Evolutionary conservation across 2,888 invertebrate genomes (phyloP).

Genomic region (Luperina testacea): DNA sequence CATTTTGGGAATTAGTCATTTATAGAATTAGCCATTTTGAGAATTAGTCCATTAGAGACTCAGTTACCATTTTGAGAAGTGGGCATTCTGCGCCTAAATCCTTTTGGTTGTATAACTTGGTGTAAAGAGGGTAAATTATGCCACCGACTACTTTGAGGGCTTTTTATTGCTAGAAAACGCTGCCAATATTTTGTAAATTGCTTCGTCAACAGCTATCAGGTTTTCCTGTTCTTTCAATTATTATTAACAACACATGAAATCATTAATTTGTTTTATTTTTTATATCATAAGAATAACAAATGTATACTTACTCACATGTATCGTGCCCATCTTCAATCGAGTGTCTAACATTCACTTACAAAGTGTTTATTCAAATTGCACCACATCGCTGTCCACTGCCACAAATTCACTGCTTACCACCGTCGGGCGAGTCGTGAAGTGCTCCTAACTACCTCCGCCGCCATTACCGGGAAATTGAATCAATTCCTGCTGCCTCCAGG

Average conservation of each 20-base stretch:
- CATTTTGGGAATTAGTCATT: no score
- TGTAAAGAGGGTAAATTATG: neutral
- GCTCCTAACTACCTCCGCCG: slow-evolving; percentile 55
- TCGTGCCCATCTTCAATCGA: neutral
- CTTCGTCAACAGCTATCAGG: no score
- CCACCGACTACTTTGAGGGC: neutral
- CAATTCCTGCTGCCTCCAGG: slow-evolving; percentile 59
- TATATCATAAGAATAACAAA: neutral
- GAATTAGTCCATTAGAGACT: no score
- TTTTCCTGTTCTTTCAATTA: no score
- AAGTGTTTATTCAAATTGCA: slow-evolving; percentile 53
- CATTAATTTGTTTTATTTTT: neutral
- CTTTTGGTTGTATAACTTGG: no score
- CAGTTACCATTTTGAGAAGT: no score
- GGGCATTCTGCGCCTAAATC: no score
- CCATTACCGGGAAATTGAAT: slow-evolving; percentile 63
- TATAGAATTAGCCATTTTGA: no score
- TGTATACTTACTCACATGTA: neutral
- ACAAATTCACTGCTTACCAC: slow-evolving; percentile 60
- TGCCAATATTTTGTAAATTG: no score
- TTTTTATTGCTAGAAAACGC: neutral
- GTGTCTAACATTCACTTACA: slow-evolving; percentile 13
- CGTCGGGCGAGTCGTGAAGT: slow-evolving; percentile 45
- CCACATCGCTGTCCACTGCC: slow-evolving; percentile 18
- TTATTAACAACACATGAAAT: neutral